phyloP scores from a whole-genome alignment of 2,888 invertebrate genomes.

The Pantelozetes paolii region DNA sequence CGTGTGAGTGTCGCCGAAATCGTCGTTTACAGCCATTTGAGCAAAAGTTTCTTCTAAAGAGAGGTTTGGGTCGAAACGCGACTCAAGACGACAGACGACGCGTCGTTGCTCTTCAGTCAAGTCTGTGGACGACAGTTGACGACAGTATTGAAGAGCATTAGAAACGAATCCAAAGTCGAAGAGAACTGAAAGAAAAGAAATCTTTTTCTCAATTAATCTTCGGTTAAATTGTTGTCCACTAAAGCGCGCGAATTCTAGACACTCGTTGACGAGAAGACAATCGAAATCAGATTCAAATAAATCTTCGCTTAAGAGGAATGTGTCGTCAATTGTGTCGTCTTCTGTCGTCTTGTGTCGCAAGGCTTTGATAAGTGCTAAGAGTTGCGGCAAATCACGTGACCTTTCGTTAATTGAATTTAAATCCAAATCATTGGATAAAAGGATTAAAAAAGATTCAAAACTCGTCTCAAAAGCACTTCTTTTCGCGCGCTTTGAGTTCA shows the following conservation, averaged over 20 bases:
- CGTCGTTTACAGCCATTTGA: background rate
- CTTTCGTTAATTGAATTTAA: slow-evolving; percentile 26
- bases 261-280: slow-evolving; percentile 34
- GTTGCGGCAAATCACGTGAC: background rate
- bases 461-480: background rate
- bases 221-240: slow-evolving; percentile 25
- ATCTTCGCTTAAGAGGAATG: slow-evolving; percentile 14
- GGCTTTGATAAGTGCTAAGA: slow-evolving; percentile 19
- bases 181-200: slow-evolving; percentile 35
- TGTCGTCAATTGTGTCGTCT: background rate
- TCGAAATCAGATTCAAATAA: slow-evolving; percentile 7
- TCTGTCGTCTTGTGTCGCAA: background rate
- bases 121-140: background rate
- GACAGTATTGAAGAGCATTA: slow-evolving; percentile 38
- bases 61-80: background rate
- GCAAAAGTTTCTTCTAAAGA: background rate
- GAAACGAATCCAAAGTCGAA: slow-evolving; percentile 42
- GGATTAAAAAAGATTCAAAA: slow-evolving; percentile 30
- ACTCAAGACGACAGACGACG: background rate
- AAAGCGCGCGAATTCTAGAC: slow-evolving; percentile 36
- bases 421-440: slow-evolving; percentile 35
- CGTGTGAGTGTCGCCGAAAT: background rate
- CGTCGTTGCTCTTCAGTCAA: background rate
- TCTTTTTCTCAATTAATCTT: slow-evolving; percentile 32
- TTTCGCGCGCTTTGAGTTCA: background rate